Base-by-base conservation (phyloP, 2,888 invertebrate genomes). In the Bugula neritina region DNA sequence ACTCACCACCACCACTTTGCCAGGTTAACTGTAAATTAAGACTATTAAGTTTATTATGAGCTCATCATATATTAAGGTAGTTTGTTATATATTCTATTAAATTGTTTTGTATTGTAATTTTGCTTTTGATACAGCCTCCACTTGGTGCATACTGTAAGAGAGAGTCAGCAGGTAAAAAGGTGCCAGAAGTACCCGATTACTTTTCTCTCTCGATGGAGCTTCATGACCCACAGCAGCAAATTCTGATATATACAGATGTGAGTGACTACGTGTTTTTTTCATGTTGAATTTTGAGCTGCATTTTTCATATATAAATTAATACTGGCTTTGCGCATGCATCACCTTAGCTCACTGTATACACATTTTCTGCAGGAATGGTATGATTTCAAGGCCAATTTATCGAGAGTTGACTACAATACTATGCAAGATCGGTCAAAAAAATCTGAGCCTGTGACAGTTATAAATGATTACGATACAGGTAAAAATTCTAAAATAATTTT, bases 361-460 rank as follows among this genome's bases (percentile, higher is more conserved):
- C n/a, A n/a, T n/a, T n/a, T n/a, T n/a, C n/a, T 43, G 3, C 25
- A 70, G 70, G 70, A 70, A 54, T 70, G 70, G 70, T 70, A 70
- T 29, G 70, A 70, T 29, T 70, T 43, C 70, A 54, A 23, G 5
- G 23, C 52, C 31, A 70, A 70, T 52, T 5, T 54, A 17, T 27
- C 27, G 10, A 43, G 70, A 54, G 13, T 70, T 2, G 70, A 70
- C 70, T 31, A 43, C 70, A 70, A 63, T 31, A 10, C 17, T 13
- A 31, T 29, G 31, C 31, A 63, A 13, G 63, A 63, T 31, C 27
- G 63, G 17, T 25, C 31, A 27, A 63, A 63, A 31, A 17, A 25
- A 63, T 63, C 63, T 63, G 27, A 34, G 31, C 63, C 63, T 3
- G 5, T 63, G 25, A 63, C 21, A 34, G 31, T 31, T 13, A 63